A percentile compares a stretch with the other conserved stretches of the same genome.
phyloP scores from a whole-genome alignment of 1,140 invertebrate species.

The Brachionus rotundiformis region DNA sequence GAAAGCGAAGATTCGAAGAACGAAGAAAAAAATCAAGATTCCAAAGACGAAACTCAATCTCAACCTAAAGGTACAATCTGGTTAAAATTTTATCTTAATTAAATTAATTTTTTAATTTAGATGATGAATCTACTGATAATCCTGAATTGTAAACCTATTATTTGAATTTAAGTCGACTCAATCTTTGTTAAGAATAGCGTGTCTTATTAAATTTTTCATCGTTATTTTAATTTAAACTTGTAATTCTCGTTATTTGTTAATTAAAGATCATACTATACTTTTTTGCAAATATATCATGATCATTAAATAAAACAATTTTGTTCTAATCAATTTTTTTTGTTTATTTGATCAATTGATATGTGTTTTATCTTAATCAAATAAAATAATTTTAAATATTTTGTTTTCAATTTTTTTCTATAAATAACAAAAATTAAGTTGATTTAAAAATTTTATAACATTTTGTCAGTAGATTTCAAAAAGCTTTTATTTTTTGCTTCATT shows the following conservation, averaged over 20 bases:
- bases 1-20: not conserved
- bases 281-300: not conserved
- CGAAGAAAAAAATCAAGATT: not conserved
- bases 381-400: not conserved
- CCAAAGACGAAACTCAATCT: not conserved
- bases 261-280: not conserved
- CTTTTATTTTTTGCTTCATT: too few species aligned
- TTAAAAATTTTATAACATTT: too few species aligned
- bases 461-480: too few species aligned
- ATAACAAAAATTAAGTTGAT: too few species aligned
- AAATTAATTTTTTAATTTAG: not conserved
- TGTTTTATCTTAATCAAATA: not conserved
- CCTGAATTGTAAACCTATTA: slow-evolving; percentile 19
- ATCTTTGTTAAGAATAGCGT: not conserved
- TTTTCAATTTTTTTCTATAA: not conserved
- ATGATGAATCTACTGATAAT: slow-evolving; percentile 11
- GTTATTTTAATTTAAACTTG: not conserved
- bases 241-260: slow-evolving; percentile 20
- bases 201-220: slow-evolving; percentile 22
- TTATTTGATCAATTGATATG: not conserved
- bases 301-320: not conserved
- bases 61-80: not conserved
- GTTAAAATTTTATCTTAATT: not conserved
- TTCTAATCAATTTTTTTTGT: not conserved
- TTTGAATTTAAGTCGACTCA: not conserved